Conservation (phyloP, 2,888 invertebrate species). For the Pammene fasciana region DNA sequence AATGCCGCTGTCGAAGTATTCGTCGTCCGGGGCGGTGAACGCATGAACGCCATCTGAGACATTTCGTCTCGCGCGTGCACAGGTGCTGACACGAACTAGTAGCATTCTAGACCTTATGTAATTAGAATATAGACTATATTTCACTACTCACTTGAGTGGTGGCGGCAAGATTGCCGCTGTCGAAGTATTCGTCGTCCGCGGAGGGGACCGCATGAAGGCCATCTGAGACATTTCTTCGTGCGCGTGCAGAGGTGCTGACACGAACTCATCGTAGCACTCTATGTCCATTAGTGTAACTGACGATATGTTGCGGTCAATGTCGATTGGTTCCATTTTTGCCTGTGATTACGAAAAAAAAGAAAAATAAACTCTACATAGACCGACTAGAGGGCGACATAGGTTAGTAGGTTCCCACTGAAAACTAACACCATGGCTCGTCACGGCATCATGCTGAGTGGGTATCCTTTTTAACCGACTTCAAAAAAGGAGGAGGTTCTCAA, state of each 20-base stretch:
- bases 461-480: too few species aligned
- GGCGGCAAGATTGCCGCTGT: slow-evolving; percentile 52
- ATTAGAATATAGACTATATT: not conserved
- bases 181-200: slow-evolving; percentile 8
- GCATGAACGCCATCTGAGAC: slow-evolving; percentile 4
- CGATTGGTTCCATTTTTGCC: slow-evolving; percentile 85
- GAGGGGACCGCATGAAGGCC: slow-evolving; percentile 42
- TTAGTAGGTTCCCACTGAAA: too few species aligned
- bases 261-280: slow-evolving; percentile 87
- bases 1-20: slow-evolving; percentile 43
- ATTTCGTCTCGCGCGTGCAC: slow-evolving; percentile 16
- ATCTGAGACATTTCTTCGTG: not conserved
- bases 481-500: too few species aligned
- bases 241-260: slow-evolving; percentile 54
- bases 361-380: not conserved
- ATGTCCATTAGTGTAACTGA: slow-evolving; percentile 86
- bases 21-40: slow-evolving; percentile 42
- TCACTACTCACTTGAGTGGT: slow-evolving; percentile 58
- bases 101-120: slow-evolving; percentile 87
- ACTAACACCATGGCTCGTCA: too few species aligned
- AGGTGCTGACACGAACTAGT: slow-evolving; percentile 82
- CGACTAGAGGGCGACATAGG: too few species aligned
- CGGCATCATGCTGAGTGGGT: too few species aligned
- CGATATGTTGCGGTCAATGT: slow-evolving; percentile 85
- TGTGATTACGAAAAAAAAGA: slow-evolving; percentile 44